Conservation (phyloP, 2,113 vertebrate genomes). For the Dasypus novemcinctus region DNA sequence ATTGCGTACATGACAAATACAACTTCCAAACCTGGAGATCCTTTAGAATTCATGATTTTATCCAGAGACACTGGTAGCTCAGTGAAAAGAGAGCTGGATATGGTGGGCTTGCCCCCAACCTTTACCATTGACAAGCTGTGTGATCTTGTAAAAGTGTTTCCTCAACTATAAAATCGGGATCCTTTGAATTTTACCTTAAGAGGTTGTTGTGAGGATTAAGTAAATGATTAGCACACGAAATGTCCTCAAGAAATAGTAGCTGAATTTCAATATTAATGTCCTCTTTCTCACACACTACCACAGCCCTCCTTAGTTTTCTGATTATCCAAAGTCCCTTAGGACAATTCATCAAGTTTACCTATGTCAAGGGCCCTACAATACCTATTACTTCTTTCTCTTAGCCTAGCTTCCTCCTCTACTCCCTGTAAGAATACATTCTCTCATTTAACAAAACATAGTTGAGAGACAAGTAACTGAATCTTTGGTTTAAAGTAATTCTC, state of each 20-base stretch:
- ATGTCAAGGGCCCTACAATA: not conserved
- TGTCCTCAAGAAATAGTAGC: not conserved
- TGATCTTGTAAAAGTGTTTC: not conserved
- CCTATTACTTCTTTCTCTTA: not conserved
- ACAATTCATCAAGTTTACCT: not conserved
- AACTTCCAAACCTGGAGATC: not conserved
- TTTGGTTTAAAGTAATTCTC: not conserved
- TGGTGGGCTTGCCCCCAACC: not conserved
- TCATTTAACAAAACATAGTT: not conserved
- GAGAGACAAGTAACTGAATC: not conserved
- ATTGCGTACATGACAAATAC: not conserved
- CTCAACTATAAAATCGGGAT: not conserved
- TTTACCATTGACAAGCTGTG: not conserved
- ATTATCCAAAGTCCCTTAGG: not conserved
- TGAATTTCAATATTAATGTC: not conserved
- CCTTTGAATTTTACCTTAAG: not conserved
- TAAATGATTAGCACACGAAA: not conserved
- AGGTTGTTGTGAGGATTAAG: too few species aligned
- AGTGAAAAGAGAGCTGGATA: not conserved
- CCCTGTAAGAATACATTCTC: not conserved
- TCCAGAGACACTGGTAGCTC: not conserved
- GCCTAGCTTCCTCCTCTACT: not conserved
- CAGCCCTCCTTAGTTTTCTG: not conserved
- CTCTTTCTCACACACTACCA: not conserved
- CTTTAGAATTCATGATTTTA: not conserved